A percentile compares a stretch with the other conserved stretches of the same genome.
phyloP scores from a whole-genome alignment of 2,888 invertebrate genomes.

The Coecobrya sp. region DNA sequence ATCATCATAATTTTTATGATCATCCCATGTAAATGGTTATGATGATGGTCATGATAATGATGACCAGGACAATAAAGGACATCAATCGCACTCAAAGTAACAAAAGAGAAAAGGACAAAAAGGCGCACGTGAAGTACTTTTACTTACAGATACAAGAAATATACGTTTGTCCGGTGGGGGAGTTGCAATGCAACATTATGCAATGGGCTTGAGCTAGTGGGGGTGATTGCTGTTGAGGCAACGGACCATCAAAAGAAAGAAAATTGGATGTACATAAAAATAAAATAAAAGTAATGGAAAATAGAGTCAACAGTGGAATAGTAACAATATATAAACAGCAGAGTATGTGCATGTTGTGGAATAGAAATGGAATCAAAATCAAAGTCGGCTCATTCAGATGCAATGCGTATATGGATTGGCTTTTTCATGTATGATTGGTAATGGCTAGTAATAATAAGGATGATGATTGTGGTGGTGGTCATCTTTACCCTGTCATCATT shows the following conservation, averaged over 20 bases:
- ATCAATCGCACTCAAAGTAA: constrained; percentile 29
- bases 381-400: neutral
- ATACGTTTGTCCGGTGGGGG: neutral
- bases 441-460: constrained; percentile 18
- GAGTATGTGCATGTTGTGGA: neutral
- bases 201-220: neutral
- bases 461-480: constrained; percentile 26
- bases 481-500: neutral
- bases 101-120: constrained; percentile 50
- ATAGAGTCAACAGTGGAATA: neutral
- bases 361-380: constrained; percentile 52
- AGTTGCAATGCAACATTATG: neutral
- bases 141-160: neutral
- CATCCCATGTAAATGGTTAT: constrained; percentile 50
- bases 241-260: constrained; percentile 10
- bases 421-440: constrained; percentile 49
- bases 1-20: constrained; percentile 36
- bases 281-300: constrained; percentile 10
- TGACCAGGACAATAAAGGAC: constrained; percentile 46
- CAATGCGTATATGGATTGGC: neutral
- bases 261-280: constrained; percentile 58
- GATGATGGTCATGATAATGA: constrained; percentile 38
- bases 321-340: neutral
- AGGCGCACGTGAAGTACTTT: neutral
- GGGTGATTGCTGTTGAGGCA: neutral